Conservation (phyloP, 2,797 vertebrate genomes). For the Oreonectes daqikongensis region DNA sequence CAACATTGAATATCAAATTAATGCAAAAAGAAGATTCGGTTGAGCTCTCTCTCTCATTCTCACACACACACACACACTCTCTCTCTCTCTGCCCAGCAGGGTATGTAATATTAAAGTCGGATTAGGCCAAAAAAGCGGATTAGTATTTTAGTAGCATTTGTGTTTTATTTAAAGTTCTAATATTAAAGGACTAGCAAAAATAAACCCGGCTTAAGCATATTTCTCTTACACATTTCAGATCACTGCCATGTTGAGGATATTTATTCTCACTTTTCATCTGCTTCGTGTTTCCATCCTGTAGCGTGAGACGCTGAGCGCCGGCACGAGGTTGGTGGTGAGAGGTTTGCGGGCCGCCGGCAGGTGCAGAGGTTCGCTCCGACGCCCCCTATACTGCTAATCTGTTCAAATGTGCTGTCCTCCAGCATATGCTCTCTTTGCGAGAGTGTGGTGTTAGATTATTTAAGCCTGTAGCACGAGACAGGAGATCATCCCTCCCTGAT, state of each 20-base stretch:
- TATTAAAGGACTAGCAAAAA: conserved; percentile 74
- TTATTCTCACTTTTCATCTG: conserved; percentile 38
- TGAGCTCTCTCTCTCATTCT: not conserved
- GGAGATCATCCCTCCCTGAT: conserved; percentile 68
- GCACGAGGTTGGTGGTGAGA: not conserved
- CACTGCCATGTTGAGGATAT: conserved; percentile 52
- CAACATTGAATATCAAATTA: conserved; percentile 53
- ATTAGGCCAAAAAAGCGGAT: conserved; percentile 78
- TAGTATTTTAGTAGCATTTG: conserved; percentile 77
- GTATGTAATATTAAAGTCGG: conserved; percentile 77
- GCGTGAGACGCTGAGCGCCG: not conserved
- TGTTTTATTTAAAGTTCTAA: conserved; percentile 80
- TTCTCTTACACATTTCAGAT: conserved; percentile 72
- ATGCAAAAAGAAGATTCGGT: conserved; percentile 65
- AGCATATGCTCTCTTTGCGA: conserved; percentile 65
- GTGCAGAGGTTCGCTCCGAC: conserved; percentile 35
- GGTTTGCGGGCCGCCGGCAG: conserved; percentile 18
- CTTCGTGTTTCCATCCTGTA: conserved; percentile 14
- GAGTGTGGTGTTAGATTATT: conserved; percentile 66
- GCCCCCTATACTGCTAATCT: conserved; percentile 73
- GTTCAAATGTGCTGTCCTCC: conserved; percentile 65
- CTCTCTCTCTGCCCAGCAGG: conserved; percentile 67
- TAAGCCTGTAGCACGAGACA: conserved; percentile 59
- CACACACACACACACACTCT: not conserved
- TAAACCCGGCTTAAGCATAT: conserved; percentile 65